Evolutionary conservation across 2,113 vertebrate genomes (phyloP), one percentile per base, ranked within the genome.

Genomic region (Micromys minutus): DNA sequence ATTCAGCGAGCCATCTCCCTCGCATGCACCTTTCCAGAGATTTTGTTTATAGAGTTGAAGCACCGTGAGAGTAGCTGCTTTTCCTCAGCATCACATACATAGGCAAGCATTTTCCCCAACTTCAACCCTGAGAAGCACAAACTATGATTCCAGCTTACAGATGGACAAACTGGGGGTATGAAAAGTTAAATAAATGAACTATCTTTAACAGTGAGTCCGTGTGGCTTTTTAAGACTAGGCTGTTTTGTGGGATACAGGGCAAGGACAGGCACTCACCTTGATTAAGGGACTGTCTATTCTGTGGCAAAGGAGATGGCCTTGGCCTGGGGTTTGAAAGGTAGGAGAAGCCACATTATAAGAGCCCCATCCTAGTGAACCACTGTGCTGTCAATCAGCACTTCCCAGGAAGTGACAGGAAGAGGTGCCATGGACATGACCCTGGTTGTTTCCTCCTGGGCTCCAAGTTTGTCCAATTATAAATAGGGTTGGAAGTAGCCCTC

Each of bases 391-490:
- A 34, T 71, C 61, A 91, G 90, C 47, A 19, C 22, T 34, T 75
- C 80, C 50, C 2, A 29, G 52, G n/a, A 89, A 61, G 39, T 36
- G 1, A 34, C 86, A 74, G 34, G 31, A n/a, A n/a, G n/a, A n/a
- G 29, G 29, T 0, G 16, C 13, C 6, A 0, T 0, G 24, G 19
- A 1, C 75, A 9, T 31, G n/a, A 84, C 10, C 59, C 79, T 52
- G 31, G 31, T 8, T 6, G 19, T 7, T 50, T 24, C 55, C 63
- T 65, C 72, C 76, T 86, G 59, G 59, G 19, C 3, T 92, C 39
- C 34, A 26, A 52, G 45, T n/a, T 50, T 92, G 69, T 76, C 57
- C 61, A 22, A 1, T 19, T 36, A 29, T n/a, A 63, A 84, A 39
- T 2, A 31, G 7, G 9, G 7, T 11, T 74, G 16, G 67, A 63